Conservation (phyloP, 1,140 invertebrate species). For the Euborellia annulipes region DNA sequence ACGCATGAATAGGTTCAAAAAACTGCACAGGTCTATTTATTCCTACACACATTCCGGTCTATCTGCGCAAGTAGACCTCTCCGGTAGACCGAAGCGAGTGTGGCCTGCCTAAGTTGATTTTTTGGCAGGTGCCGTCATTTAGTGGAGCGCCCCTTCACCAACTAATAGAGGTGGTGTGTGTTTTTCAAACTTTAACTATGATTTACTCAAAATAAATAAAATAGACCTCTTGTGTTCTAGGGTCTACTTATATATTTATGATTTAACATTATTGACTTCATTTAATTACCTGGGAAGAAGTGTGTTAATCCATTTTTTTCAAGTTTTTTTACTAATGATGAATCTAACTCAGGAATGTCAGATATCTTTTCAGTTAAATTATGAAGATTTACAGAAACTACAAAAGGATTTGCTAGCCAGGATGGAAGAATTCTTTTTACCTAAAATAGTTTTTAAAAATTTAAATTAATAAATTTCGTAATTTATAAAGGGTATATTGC, state of each 20-base stretch:
- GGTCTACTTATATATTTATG: not conserved
- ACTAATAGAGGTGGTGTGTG: too few species aligned
- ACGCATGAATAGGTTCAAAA: too few species aligned
- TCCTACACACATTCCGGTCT: too few species aligned
- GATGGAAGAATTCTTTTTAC: slow-evolving; percentile 61
- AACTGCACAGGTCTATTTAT: too few species aligned
- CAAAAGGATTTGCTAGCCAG: slow-evolving; percentile 68
- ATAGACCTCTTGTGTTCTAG: too few species aligned
- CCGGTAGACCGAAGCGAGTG: too few species aligned
- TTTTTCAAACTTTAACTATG: too few species aligned
- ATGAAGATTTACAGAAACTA: slow-evolving; percentile 54
- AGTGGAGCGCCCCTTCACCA: too few species aligned
- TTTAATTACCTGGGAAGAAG: slow-evolving; percentile 45
- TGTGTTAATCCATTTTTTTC: slow-evolving; percentile 53
- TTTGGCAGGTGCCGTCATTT: not conserved
- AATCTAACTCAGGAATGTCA: slow-evolving; percentile 40
- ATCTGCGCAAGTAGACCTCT: too few species aligned
- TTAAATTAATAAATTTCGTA: not conserved
- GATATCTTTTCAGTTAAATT: slow-evolving; percentile 39
- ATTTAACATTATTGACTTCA: not conserved
- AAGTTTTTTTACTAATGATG: slow-evolving; percentile 43
- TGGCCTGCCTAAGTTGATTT: too few species aligned
- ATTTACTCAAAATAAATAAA: not conserved
- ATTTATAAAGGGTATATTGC: too few species aligned
- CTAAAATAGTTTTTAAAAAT: slow-evolving; percentile 14